Evolutionary conservation across 2,888 invertebrate species (phyloP).

Genomic region (Drosophila basisetae): DNA sequence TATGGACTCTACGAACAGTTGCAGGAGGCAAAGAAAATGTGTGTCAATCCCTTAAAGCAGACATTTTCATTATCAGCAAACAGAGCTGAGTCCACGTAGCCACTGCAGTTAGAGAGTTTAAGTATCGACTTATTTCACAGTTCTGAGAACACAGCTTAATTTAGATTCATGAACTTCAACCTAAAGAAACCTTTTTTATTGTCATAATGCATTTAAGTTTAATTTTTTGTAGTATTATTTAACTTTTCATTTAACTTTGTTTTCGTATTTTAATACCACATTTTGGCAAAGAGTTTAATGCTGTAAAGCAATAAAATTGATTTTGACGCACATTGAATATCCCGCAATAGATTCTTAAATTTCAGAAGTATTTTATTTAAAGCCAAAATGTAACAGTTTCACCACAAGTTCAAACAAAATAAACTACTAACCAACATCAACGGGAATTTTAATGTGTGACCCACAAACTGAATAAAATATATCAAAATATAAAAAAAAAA

Average conservation of each 20-base stretch:
- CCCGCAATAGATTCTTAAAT: background rate
- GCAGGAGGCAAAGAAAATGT: background rate
- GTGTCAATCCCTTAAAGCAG: background rate
- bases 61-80: background rate
- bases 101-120: background rate
- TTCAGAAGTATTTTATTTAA: background rate
- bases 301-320: background rate
- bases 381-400: background rate
- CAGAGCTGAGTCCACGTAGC: background rate
- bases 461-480: constrained; percentile 64
- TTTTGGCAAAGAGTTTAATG: background rate
- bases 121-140: background rate
- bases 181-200: background rate
- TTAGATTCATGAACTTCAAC: background rate
- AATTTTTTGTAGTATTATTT: background rate
- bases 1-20: background rate
- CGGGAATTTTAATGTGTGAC: constrained; percentile 41
- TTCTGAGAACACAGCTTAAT: background rate
- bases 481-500: constrained; percentile 42
- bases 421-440: constrained; percentile 25
- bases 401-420: constrained; percentile 11
- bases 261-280: background rate
- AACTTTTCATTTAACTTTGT: background rate
- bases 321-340: background rate
- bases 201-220: background rate